Conservation (phyloP, 2,797 vertebrate genomes). For the Petrocephalus sullivani region DNA sequence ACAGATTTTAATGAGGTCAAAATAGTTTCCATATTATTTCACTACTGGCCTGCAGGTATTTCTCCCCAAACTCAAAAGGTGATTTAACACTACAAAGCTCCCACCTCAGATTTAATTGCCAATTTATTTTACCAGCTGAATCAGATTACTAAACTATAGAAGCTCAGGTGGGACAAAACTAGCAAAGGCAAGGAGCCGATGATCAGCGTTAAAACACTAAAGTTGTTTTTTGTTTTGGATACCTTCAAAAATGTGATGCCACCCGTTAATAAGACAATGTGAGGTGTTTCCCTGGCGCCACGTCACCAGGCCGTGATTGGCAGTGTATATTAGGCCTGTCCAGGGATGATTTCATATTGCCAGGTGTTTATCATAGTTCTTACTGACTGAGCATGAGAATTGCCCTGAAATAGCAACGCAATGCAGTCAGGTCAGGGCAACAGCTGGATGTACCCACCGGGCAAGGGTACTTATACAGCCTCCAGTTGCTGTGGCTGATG, state of each 20-base stretch:
- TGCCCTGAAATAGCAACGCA: neutral
- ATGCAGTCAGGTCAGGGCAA: neutral
- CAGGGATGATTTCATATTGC: neutral
- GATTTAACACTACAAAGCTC: neutral
- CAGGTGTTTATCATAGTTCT: neutral
- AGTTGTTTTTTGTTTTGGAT: neutral
- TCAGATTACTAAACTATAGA: neutral
- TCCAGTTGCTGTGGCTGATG: slow-evolving; percentile 37
- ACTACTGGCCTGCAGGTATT: neutral
- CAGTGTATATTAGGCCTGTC: neutral
- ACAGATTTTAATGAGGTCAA: neutral
- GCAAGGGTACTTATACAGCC: slow-evolving; percentile 44
- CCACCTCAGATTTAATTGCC: neutral
- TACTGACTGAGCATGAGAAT: neutral
- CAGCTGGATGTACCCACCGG: slow-evolving; percentile 31
- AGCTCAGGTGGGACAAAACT: neutral
- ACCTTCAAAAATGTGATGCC: neutral
- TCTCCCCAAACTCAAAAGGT: neutral
- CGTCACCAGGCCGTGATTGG: neutral
- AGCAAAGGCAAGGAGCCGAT: neutral
- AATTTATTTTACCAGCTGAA: neutral
- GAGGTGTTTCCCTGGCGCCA: neutral
- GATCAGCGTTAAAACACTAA: neutral
- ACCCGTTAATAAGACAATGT: neutral
- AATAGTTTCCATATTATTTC: neutral